These are phyloP conservation scores for Lethrus apterus DNA, from an alignment of 1,140 invertebrate species.

Conservation along the genomic window DNA sequence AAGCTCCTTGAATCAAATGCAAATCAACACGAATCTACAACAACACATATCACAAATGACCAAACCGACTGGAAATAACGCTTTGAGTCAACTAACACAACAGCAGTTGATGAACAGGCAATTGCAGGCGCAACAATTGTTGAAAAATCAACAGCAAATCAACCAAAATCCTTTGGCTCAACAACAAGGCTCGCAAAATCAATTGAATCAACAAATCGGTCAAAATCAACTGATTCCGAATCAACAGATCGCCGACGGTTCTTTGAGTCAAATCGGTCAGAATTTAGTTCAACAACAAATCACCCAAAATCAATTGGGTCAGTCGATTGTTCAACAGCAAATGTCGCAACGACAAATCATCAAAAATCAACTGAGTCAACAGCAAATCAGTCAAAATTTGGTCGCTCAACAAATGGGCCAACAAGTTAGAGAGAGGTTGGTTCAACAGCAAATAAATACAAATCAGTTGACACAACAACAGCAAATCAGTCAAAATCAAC, in stretches of 20 bases:
- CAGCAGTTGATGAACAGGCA: too few species aligned
- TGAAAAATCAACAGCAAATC: slow-evolving; percentile 8
- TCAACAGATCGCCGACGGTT: neutral
- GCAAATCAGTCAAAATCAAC: slow-evolving; percentile 29
- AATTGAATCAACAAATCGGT: slow-evolving; percentile 21
- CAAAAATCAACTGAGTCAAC: slow-evolving; percentile 40
- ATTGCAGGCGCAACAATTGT: slow-evolving; percentile 18
- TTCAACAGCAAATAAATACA: slow-evolving; percentile 46
- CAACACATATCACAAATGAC: neutral
- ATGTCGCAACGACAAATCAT: slow-evolving; percentile 26
- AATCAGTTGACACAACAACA: too few species aligned
- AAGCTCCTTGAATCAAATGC: too few species aligned
- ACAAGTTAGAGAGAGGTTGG: too few species aligned
- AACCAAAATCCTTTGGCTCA: slow-evolving; percentile 14
- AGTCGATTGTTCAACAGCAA: slow-evolving; percentile 28
- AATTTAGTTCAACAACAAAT: slow-evolving; percentile 9
- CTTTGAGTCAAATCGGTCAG: neutral
- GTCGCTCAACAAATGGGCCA: slow-evolving; percentile 46
- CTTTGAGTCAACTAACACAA: too few species aligned
- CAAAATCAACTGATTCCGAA: slow-evolving; percentile 8
- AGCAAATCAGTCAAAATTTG: slow-evolving; percentile 44
- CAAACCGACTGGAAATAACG: too few species aligned
- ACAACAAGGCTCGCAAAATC: slow-evolving; percentile 26
- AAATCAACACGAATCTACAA: neutral
- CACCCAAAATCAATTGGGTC: slow-evolving; percentile 36